Evolutionary conservation across 2,113 vertebrate species (phyloP).

Genomic region (Pseudonaja textilis): DNA sequence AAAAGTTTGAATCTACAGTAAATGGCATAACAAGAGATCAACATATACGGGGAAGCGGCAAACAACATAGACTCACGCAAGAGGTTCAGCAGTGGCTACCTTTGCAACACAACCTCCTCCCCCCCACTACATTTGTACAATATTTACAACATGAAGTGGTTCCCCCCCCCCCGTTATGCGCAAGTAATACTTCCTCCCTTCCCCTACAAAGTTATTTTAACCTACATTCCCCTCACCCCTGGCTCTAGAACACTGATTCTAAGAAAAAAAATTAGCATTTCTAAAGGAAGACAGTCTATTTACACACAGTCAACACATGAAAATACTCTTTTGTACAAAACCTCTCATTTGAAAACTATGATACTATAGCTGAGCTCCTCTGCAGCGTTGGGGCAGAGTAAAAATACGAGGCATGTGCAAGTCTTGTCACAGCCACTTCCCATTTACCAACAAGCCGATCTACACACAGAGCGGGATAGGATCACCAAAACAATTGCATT

Average conservation of each 20-base stretch:
- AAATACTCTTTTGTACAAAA: constrained; percentile 83
- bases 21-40: constrained; percentile 36
- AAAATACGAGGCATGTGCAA: neutral
- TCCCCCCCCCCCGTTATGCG: constrained; percentile 56
- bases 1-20: constrained; percentile 6
- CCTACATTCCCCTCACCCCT: constrained; percentile 48
- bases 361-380: constrained; percentile 66
- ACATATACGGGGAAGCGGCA: constrained; percentile 13
- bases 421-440: neutral
- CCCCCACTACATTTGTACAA: constrained; percentile 32
- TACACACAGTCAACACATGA: constrained; percentile 81
- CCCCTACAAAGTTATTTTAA: constrained; percentile 45
- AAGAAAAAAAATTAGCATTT: constrained; percentile 76
- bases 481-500: constrained; percentile 42
- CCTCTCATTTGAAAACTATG: constrained; percentile 74
- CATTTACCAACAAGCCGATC: constrained; percentile 9
- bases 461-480: constrained; percentile 55
- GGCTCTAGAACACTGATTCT: constrained; percentile 69
- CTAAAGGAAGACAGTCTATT: constrained; percentile 77
- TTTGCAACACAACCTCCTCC: constrained; percentile 52
- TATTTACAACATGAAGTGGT: constrained; percentile 63
- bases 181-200: constrained; percentile 40
- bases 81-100: constrained; percentile 46
- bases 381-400: constrained; percentile 51
- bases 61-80: constrained; percentile 44